Evolutionary conservation across 2,888 invertebrate genomes (phyloP).

Genomic region (Brachyopa scutellaris): DNA sequence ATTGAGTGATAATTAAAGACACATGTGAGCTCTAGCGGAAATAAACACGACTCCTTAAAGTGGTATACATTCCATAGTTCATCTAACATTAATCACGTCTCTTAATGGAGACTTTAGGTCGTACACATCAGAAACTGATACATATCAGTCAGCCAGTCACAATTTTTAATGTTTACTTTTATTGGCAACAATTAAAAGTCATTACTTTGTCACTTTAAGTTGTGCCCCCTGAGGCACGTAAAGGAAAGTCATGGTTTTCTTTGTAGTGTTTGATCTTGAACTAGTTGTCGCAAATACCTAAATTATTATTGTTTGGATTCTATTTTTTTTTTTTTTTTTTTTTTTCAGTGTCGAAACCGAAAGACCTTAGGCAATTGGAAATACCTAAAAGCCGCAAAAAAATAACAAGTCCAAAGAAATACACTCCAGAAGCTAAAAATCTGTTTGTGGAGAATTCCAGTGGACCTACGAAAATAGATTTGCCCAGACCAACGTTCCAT

Average conservation of each 20-base stretch:
- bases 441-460: conserved; percentile 6
- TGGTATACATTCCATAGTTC: not conserved
- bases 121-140: too few relatives aligned
- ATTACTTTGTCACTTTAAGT: conserved; percentile 2
- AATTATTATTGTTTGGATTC: too few relatives aligned
- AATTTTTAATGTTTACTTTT: conserved; percentile 9
- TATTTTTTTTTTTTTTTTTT: not conserved
- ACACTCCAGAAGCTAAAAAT: conserved; percentile 34
- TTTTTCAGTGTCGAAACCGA: conserved; percentile 39
- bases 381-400: conserved; percentile 46
- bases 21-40: not conserved
- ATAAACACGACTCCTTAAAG: conserved; percentile 4
- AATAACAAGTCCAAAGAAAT: conserved; percentile 55
- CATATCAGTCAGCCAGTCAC: too few relatives aligned
- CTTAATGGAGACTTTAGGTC: too few relatives aligned
- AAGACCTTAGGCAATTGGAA: conserved; percentile 37
- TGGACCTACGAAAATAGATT: conserved; percentile 51
- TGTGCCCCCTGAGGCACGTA: conserved; percentile 25
- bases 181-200: conserved; percentile 9
- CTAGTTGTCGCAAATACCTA: not conserved
- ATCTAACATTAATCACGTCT: not conserved
- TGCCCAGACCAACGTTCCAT: conserved; percentile 30
- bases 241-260: conserved; percentile 22
- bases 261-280: conserved; percentile 15
- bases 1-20: not conserved